Evolutionary conservation across 2,797 vertebrate species (phyloP).

Genomic region (Lindbergichthys nudifrons): DNA sequence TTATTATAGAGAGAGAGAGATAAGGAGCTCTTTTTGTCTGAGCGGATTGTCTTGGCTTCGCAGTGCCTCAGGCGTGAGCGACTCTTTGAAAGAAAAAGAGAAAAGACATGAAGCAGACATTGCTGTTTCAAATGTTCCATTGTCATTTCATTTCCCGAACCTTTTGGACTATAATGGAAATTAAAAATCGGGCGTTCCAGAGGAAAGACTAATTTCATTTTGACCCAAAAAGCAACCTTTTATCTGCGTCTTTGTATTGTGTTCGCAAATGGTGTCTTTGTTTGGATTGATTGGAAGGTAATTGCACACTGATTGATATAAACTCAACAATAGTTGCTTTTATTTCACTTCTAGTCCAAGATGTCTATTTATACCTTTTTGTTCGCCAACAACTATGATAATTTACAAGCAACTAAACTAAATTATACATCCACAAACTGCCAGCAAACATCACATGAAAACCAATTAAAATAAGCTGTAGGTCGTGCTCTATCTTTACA

Average conservation of each 20-base stretch:
- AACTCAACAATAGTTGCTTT: slow-evolving; percentile 43
- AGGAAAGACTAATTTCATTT: slow-evolving; percentile 52
- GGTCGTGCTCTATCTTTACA: not conserved
- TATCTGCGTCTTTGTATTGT: slow-evolving; percentile 48
- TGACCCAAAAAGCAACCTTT: slow-evolving; percentile 31
- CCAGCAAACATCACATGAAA: slow-evolving; percentile 17
- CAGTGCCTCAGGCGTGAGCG: slow-evolving; percentile 26
- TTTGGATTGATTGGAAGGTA: slow-evolving; percentile 56
- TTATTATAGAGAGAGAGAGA: slow-evolving; percentile 58
- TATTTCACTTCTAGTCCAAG: slow-evolving; percentile 15
- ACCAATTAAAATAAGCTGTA: slow-evolving; percentile 3
- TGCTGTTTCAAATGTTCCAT: slow-evolving; percentile 47
- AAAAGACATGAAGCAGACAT: slow-evolving; percentile 49
- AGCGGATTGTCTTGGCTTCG: slow-evolving; percentile 54
- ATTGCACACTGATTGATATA: slow-evolving; percentile 38
- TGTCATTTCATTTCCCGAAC: slow-evolving; percentile 63
- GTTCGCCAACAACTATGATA: slow-evolving; percentile 1
- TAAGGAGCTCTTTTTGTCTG: slow-evolving; percentile 64
- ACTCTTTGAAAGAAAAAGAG: slow-evolving; percentile 48
- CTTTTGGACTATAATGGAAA: slow-evolving; percentile 53
- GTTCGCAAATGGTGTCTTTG: slow-evolving; percentile 50
- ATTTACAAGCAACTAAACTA: slow-evolving; percentile 24
- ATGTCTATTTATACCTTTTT: slow-evolving; percentile 22
- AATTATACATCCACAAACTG: slow-evolving; percentile 16
- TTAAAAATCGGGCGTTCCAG: slow-evolving; percentile 46